Base-by-base conservation (phyloP, 2,113 vertebrate genomes). In the Lontra canadensis region DNA sequence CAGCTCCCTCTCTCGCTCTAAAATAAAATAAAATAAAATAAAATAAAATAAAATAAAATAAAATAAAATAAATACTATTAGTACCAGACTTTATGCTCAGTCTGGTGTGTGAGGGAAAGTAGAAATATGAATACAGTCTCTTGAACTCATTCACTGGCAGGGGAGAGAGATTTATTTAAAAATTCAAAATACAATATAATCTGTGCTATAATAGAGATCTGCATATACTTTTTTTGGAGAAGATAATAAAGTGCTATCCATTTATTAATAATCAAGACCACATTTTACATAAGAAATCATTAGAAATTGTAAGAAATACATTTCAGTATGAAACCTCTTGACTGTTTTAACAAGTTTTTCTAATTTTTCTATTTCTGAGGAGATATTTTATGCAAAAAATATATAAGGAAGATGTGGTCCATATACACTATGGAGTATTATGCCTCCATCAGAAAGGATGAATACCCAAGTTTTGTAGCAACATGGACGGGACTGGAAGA, bases 271-370 rank as follows among this genome's bases (percentile, higher is more conserved):
- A 78, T 61, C 6, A 42, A 91, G 4, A 71, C 1, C 57, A 44
- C 69, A 39, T 86, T 90, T 88, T 94, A 91, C 49, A 25, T 90
- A 25, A 95, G 42, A 90, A 90, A 93, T 85, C 14, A 71, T 84
- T 12, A 57, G 65, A 80, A 57, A 57, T 80, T 63, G 55, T 65
- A 55, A 42, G 73, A n/a, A 83, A 86, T 13, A 49, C 18, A 82
- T 69, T 76, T 95, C 31, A 59, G 3, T 44, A 67, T 67, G 8
- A 74, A 95, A 87, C 34, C 29, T 65, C 29, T 39, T 7, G 26
- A 26, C 42, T 76, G 14, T 76, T 76, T 17, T 42, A 12, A 11
- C n/a, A 47, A n/a, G 13, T 39, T 83, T 23, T 85, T 67, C 57
- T 73, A 26, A 29, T 69, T 52, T 94, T 42, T 49, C 36, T 61